Percentiles rank a stretch among this genome's conserved stretches.
phyloP scores from a whole-genome alignment of 2,888 invertebrate genomes.

The Philaethria dido region DNA sequence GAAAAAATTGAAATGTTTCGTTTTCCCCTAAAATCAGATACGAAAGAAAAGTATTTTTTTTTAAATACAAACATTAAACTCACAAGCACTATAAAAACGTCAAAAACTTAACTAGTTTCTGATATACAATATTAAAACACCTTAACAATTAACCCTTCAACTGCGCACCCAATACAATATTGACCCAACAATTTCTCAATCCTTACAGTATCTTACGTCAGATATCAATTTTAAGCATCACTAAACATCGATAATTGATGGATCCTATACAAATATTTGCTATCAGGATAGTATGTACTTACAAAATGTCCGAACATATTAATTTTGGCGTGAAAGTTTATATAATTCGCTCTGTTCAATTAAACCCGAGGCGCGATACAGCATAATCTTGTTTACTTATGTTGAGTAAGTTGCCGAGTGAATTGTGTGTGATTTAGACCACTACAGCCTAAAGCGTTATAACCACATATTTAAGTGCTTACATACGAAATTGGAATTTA shows the following conservation, averaged over 20 bases:
- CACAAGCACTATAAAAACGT: no score
- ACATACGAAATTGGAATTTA: slow-evolving; percentile 25
- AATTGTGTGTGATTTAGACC: slow-evolving; percentile 56
- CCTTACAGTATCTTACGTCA: slow-evolving; percentile 35
- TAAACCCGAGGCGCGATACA: slow-evolving; percentile 57
- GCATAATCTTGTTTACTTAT: slow-evolving; percentile 37
- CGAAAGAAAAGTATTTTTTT: no score
- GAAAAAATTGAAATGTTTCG: no score
- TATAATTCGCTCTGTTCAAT: slow-evolving; percentile 62
- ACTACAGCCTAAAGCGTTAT: slow-evolving; percentile 32
- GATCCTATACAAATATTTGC: slow-evolving; percentile 79
- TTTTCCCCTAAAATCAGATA: no score
- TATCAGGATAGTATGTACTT: slow-evolving; percentile 38
- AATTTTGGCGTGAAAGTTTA: slow-evolving; percentile 62
- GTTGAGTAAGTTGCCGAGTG: slow-evolving; percentile 42
- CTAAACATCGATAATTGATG: slow-evolving; percentile 77
- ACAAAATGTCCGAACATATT: slow-evolving; percentile 57
- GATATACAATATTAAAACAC: background rate
- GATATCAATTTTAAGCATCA: slow-evolving; percentile 69
- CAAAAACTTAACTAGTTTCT: no score
- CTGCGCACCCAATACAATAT: slow-evolving; percentile 7
- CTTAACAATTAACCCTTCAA: background rate
- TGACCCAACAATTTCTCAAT: slow-evolving; percentile 18
- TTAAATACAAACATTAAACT: no score
- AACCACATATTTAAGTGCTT: slow-evolving; percentile 39